phyloP scores from a whole-genome alignment of 2,888 invertebrate species.

The Drosophila barbarae region DNA sequence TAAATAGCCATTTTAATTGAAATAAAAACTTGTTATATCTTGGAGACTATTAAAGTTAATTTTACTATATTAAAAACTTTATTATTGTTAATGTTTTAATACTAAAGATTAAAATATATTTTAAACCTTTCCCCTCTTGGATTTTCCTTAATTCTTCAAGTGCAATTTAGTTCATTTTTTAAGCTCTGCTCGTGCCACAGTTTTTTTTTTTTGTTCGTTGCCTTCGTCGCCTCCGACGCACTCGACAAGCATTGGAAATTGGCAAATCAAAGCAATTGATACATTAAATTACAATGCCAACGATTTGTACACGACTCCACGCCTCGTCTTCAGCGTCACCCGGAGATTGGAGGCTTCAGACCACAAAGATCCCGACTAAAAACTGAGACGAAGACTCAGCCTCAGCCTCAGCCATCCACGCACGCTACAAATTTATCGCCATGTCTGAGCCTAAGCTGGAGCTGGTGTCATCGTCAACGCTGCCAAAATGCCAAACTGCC shows the following conservation, averaged over 20 bases:
- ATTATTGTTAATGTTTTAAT: neutral
- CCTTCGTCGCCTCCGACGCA: slow-evolving; percentile 56
- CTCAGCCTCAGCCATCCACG: slow-evolving; percentile 65
- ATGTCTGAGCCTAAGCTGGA: slow-evolving; percentile 50
- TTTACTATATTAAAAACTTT: neutral
- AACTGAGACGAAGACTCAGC: slow-evolving; percentile 5
- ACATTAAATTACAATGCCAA: slow-evolving; percentile 75
- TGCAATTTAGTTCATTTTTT: slow-evolving; percentile 19
- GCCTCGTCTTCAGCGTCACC: slow-evolving; percentile 54
- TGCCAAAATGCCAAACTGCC: slow-evolving; percentile 62
- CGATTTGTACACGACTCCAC: slow-evolving; percentile 73
- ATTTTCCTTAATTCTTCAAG: neutral
- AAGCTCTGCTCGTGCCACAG: slow-evolving; percentile 61
- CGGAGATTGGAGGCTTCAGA: slow-evolving; percentile 19
- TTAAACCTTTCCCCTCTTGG: neutral
- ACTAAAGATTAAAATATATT: too few relatives aligned
- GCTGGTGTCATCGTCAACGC: slow-evolving; percentile 70
- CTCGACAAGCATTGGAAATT: slow-evolving; percentile 61
- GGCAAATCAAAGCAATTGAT: slow-evolving; percentile 75
- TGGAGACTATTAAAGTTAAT: neutral
- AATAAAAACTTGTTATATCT: neutral
- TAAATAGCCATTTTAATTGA: neutral
- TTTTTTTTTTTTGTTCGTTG: slow-evolving; percentile 50
- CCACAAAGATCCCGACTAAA: slow-evolving; percentile 2
- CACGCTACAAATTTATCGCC: slow-evolving; percentile 75